Evolutionary conservation across 2,113 vertebrate species (phyloP).

Genomic region (Scomber japonicus): DNA sequence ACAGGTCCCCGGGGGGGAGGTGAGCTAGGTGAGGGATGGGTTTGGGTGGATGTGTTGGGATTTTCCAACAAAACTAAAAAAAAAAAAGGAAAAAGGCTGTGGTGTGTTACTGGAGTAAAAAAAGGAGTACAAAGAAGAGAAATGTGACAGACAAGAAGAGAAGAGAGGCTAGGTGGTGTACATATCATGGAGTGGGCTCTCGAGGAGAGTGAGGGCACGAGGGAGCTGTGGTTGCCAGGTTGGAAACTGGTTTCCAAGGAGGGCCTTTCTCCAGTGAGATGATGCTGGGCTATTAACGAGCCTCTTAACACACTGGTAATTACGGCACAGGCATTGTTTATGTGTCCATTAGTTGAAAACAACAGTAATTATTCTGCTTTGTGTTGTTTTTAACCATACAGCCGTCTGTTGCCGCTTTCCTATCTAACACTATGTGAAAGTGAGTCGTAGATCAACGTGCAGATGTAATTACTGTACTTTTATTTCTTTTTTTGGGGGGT

Average conservation of each 20-base stretch:
- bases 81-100: background rate
- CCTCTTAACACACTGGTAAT: constrained; percentile 45
- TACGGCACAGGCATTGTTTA: constrained; percentile 64
- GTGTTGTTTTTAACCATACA: background rate
- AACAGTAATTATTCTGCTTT: constrained; percentile 4
- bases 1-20: background rate
- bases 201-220: background rate
- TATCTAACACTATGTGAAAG: background rate
- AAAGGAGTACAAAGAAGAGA: background rate
- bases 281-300: constrained; percentile 50
- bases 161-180: background rate
- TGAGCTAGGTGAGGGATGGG: background rate
- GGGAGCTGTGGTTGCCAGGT: constrained; percentile 26
- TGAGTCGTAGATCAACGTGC: background rate
- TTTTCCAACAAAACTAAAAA: background rate
- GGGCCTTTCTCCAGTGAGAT: constrained; percentile 10
- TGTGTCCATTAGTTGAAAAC: constrained; percentile 31
- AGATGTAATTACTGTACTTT: background rate
- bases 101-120: background rate
- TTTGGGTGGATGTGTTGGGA: background rate
- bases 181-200: background rate
- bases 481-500: background rate
- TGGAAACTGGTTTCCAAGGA: constrained; percentile 37
- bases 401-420: background rate
- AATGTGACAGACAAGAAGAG: background rate